A percentile compares a stretch with the other conserved stretches of the same genome.
phyloP scores from a whole-genome alignment of 2,797 vertebrate genomes.

The Delichon dasypus region DNA sequence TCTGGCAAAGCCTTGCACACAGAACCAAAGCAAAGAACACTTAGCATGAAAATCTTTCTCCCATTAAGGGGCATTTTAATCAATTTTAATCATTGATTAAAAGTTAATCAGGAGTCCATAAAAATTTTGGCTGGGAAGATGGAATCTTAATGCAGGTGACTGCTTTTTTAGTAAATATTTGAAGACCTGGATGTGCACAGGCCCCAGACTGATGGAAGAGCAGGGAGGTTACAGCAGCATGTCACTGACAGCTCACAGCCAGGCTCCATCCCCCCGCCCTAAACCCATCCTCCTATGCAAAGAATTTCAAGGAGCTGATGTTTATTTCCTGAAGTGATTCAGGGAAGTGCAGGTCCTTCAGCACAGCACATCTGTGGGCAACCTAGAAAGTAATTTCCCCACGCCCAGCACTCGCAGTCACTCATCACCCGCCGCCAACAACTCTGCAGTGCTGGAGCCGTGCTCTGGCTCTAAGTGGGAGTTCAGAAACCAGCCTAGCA shows the following conservation, averaged over 20 bases:
- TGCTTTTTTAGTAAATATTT: not conserved
- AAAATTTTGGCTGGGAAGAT: not conserved
- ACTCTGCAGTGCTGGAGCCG: not conserved
- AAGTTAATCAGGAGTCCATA: not conserved
- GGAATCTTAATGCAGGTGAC: not conserved
- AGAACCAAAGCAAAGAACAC: not conserved
- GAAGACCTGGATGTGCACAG: not conserved
- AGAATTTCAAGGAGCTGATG: not conserved
- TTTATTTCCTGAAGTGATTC: not conserved
- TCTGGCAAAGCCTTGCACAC: not conserved
- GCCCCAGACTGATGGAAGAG: not conserved
- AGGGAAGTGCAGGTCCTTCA: not conserved
- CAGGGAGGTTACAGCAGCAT: not conserved
- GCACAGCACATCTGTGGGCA: not conserved
- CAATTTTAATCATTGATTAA: slow-evolving; percentile 15
- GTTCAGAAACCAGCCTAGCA: not conserved
- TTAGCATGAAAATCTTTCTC: not conserved
- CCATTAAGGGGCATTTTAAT: not conserved
- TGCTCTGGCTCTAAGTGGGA: not conserved
- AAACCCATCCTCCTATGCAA: not conserved
- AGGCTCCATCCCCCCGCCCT: not conserved
- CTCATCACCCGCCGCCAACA: not conserved
- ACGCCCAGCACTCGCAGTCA: not conserved
- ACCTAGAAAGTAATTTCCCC: not conserved
- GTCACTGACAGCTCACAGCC: not conserved